Evolutionary conservation across 35 echinoderm and acorn worm genomes (phyloP), one percentile per base, ranked within the genome.

Genomic region (Lytechinus pictus): DNA sequence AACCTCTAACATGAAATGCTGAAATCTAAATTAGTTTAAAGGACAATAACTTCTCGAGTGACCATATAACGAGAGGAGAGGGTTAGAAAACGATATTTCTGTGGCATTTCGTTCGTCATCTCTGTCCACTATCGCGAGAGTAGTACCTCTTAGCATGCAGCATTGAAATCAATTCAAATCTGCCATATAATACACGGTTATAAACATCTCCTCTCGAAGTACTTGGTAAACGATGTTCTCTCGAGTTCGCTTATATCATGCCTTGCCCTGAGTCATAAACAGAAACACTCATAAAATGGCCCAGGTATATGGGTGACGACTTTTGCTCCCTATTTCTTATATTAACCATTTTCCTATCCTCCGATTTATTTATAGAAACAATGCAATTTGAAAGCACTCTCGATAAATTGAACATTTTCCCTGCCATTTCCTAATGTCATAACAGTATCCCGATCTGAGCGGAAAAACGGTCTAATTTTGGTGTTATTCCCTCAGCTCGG

Each of bases 341-440:
- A 79, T 79, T 16, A 16, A 24, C 14, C 66, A 79, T n/a, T 79
- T 79, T 79, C 19, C 14, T 79, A 24, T 79, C 19, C n/a, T 16
- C 14, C 66, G 66, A 79, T 79, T 79, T 79, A 79, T 79, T 79
- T 79, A 79, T 79, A 79, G 66, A 79, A 79, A 79, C 66, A 79
- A 79, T 79, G 21, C 66, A 79, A 79, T 79, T 79, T 79, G 6
- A 5, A 79, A 79, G 66, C 66, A 79, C 66, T 79, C 66, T n/a
- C 66, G 6, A 79, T 79, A 79, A 79, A 79, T 79, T 79, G 66
- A 24, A 79, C 66, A 79, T 79, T 79, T 71, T 79, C 66, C n/a
- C 66, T 79, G 16, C 66, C 66, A 79, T 79, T 79, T 79, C 66
- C 66, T 79, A 79, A 79, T 79, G 66, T 79, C 66, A 79, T 79